These are phyloP conservation scores for Zygaena filipendulae DNA, from an alignment of 2,888 invertebrate genomes.

Conservation along the genomic window DNA sequence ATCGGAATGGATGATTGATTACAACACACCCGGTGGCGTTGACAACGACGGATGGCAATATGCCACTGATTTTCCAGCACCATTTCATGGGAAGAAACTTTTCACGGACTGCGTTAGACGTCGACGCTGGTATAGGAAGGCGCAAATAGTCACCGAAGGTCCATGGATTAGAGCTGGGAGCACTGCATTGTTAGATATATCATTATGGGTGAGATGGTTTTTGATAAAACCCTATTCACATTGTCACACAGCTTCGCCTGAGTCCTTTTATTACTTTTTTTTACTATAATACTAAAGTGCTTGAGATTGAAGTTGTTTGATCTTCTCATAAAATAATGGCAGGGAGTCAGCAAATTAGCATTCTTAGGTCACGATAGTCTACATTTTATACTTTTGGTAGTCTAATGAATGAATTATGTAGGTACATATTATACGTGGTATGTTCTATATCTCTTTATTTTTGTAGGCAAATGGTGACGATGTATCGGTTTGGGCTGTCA, in stretches of 20 bases:
- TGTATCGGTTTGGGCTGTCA: constrained; percentile 85
- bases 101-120: constrained; percentile 91
- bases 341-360: too few species aligned
- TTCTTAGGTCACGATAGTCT: too few species aligned
- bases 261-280: too few species aligned
- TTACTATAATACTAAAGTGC: too few species aligned
- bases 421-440: too few species aligned
- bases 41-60: constrained; percentile 96
- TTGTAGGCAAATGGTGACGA: constrained; percentile 37
- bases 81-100: constrained; percentile 86
- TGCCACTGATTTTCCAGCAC: constrained; percentile 90
- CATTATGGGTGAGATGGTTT: constrained; percentile 72
- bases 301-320: too few species aligned
- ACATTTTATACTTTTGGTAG: too few species aligned
- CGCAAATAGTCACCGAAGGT: constrained; percentile 83
- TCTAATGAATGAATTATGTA: too few species aligned
- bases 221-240: constrained; percentile 1
- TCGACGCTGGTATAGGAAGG: constrained; percentile 85
- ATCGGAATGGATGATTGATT: constrained; percentile 94
- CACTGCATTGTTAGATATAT: constrained; percentile 84
- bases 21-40: constrained; percentile 88
- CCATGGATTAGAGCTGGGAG: constrained; percentile 92
- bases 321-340: too few species aligned
- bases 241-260: not conserved
- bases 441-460: too few species aligned